A percentile compares a stretch with the other conserved stretches of the same genome.
phyloP scores from a whole-genome alignment of 2,797 vertebrate genomes.

The Caiman crocodilus region DNA sequence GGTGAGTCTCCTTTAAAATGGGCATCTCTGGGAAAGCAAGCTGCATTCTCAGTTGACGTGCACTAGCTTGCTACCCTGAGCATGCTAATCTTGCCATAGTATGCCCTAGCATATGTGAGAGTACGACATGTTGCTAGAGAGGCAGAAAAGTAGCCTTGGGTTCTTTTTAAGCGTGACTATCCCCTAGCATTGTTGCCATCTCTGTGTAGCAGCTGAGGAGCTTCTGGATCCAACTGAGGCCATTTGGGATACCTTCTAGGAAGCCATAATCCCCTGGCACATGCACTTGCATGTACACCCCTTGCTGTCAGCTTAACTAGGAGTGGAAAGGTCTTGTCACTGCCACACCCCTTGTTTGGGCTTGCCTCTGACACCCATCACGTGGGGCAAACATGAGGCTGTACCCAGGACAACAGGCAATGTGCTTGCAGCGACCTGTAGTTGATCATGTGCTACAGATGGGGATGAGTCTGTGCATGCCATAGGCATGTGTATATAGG shows the following conservation, averaged over 20 bases:
- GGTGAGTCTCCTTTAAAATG: background rate
- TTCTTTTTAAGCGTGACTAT: too few relatives aligned
- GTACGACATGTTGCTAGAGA: background rate
- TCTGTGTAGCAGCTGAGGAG: background rate
- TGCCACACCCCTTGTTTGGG: background rate
- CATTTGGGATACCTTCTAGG: background rate
- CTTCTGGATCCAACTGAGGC: background rate
- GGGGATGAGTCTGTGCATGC: background rate
- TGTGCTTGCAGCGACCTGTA: background rate
- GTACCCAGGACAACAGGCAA: background rate
- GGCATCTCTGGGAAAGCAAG: background rate
- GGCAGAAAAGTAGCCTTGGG: background rate
- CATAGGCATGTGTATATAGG: background rate
- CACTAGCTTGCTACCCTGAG: background rate
- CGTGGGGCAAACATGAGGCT: background rate
- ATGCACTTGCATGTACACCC: rapidly evolving
- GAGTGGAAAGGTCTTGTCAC: background rate
- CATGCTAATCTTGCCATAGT: rapidly evolving
- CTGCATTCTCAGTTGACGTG: rapidly evolving
- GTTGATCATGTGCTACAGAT: background rate
- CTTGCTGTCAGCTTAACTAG: rapidly evolving
- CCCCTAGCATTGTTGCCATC: background rate
- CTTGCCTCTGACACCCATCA: background rate
- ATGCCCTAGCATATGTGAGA: background rate
- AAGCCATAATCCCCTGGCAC: conserved; percentile 23